Conservation (phyloP, 2,797 vertebrate species). For the Monodelphis domestica region DNA sequence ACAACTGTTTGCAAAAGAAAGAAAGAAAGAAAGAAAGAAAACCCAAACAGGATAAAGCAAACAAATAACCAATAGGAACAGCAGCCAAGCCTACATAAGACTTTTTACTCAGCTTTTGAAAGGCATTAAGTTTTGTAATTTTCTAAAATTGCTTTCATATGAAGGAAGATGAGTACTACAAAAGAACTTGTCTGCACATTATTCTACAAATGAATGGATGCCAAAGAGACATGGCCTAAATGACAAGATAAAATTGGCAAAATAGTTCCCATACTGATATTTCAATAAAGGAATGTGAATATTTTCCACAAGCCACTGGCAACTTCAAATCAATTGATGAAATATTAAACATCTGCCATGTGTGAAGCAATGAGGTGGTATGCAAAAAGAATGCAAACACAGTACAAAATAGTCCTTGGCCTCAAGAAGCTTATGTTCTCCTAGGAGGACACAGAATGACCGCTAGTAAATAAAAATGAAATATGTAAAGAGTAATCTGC, state of each 20-base stretch:
- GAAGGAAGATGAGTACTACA: not conserved
- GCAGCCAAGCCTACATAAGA: fast-evolving
- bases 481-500: not conserved
- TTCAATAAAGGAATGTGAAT: not conserved
- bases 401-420: not conserved
- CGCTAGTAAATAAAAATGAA: not conserved
- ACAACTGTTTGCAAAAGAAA: constrained; percentile 19
- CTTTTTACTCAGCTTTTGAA: not conserved
- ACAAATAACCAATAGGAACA: too few species aligned
- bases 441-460: not conserved
- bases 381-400: too few species aligned
- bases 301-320: not conserved
- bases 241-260: not conserved
- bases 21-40: constrained; percentile 24
- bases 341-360: not conserved
- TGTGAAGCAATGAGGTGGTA: not conserved
- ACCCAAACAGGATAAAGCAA: too few species aligned
- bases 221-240: not conserved
- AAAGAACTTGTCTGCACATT: not conserved
- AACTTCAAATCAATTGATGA: not conserved
- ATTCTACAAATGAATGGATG: not conserved
- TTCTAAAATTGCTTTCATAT: not conserved
- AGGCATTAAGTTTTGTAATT: not conserved
- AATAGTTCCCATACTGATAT: not conserved
- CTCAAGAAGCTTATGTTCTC: not conserved